Conservation (phyloP, 2,888 invertebrate genomes). For the Lymantria dispar region DNA sequence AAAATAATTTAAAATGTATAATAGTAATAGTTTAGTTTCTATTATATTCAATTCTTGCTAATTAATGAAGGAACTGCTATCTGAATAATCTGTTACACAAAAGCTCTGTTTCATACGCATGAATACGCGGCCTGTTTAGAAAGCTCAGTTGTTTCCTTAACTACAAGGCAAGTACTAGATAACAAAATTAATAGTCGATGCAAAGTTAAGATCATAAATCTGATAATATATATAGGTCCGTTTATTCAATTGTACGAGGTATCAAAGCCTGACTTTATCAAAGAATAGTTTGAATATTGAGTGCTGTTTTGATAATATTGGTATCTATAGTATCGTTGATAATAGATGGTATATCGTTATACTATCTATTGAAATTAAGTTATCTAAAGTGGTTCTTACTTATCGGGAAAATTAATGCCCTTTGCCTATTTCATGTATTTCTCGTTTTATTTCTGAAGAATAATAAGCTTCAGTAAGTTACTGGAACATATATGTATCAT, state of each 20-base stretch:
- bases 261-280: constrained; percentile 30
- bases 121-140: constrained; percentile 21
- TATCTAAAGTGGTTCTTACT: constrained; percentile 2
- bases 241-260: constrained; percentile 27
- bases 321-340: constrained; percentile 23
- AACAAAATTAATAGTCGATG: constrained; percentile 35
- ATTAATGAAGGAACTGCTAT: too few species aligned
- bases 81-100: background rate
- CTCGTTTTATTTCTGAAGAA: too few species aligned
- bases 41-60: too few species aligned
- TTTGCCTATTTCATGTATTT: too few species aligned
- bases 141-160: constrained; percentile 29
- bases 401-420: too few species aligned
- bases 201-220: constrained; percentile 32
- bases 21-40: too few species aligned
- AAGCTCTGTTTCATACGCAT: constrained; percentile 4
- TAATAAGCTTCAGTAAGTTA: too few species aligned
- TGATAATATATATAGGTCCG: constrained; percentile 32
- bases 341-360: constrained; percentile 22
- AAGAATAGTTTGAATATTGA: constrained; percentile 24
- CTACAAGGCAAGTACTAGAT: constrained; percentile 25
- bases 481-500: too few species aligned
- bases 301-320: constrained; percentile 24
- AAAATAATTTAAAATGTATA: too few species aligned
- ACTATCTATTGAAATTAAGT: constrained; percentile 21